Percentiles rank a stretch among this genome's conserved stretches.
These are phyloP conservation scores for Uloborus plumipes DNA, from an alignment of 2,888 invertebrate genomes.

Conservation along the genomic window DNA sequence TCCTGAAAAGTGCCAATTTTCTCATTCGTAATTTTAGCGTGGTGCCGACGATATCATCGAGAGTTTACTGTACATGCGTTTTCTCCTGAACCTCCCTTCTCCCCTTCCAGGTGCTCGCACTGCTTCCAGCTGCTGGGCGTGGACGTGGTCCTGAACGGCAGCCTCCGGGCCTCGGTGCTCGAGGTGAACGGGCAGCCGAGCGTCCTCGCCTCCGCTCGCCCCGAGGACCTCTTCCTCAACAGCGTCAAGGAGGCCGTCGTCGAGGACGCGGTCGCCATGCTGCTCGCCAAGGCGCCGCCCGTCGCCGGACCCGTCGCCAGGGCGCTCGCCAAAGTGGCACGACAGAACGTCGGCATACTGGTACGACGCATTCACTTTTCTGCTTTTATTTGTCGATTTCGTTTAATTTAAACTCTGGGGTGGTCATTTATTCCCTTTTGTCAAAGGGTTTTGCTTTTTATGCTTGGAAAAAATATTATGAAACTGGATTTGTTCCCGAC, in stretches of 20 bases:
- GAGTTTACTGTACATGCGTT: not conserved
- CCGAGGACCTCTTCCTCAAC: slow-evolving; percentile 65
- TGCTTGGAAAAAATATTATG: too few relatives aligned
- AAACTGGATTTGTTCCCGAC: too few relatives aligned
- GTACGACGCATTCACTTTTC: slow-evolving; percentile 41
- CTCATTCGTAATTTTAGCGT: too few relatives aligned
- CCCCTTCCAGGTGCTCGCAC: slow-evolving; percentile 67
- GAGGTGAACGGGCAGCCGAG: slow-evolving; percentile 69
- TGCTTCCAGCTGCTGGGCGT: slow-evolving; percentile 71
- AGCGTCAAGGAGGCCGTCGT: slow-evolving; percentile 67
- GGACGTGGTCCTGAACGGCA: slow-evolving; percentile 70
- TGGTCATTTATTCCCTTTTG: too few relatives aligned
- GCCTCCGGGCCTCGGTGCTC: slow-evolving; percentile 70
- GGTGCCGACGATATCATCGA: too few relatives aligned
- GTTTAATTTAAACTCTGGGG: too few relatives aligned
- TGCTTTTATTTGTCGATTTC: too few relatives aligned
- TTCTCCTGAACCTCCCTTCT: not conserved
- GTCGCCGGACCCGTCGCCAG: slow-evolving; percentile 68
- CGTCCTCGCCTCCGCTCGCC: slow-evolving; percentile 67
- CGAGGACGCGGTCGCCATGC: slow-evolving; percentile 68
- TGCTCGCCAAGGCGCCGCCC: slow-evolving; percentile 66
- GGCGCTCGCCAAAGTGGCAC: slow-evolving; percentile 62
- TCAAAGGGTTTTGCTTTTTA: too few relatives aligned
- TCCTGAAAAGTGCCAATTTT: too few relatives aligned
- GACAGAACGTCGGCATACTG: slow-evolving; percentile 64